A percentile compares a stretch with the other conserved stretches of the same genome.
phyloP scores from a whole-genome alignment of 2,113 vertebrate genomes.

The Silurus meridionalis region DNA sequence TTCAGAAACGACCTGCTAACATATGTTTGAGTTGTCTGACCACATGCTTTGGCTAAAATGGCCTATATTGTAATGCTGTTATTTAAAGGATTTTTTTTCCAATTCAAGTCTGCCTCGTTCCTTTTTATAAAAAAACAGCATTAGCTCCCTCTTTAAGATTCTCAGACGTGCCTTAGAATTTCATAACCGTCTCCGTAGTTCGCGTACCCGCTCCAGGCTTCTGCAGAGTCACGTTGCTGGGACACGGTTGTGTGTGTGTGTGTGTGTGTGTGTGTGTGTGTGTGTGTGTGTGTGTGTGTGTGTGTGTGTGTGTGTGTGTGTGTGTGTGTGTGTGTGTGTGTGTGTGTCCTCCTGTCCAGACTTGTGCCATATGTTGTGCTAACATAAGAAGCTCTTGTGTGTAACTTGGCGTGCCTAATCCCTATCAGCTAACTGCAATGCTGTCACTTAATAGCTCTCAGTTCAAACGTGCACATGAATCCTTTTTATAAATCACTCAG shows the following conservation, averaged over 20 bases:
- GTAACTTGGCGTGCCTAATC: slow-evolving; percentile 42
- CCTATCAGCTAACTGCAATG: slow-evolving; percentile 5
- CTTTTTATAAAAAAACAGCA: background rate
- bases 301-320: slow-evolving; percentile 58
- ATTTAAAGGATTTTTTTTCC: no score
- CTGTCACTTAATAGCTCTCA: background rate
- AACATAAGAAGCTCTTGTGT: slow-evolving; percentile 36
- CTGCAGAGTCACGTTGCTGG: background rate
- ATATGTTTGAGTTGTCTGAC: background rate
- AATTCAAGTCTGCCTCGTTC: background rate
- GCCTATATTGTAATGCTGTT: background rate
- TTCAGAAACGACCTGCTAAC: slow-evolving; percentile 7
- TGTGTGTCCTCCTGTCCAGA: slow-evolving; percentile 65
- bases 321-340: slow-evolving; percentile 51
- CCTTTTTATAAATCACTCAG: background rate
- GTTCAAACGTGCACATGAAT: background rate
- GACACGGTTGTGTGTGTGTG: slow-evolving; percentile 20
- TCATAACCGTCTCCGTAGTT: slow-evolving; percentile 21
- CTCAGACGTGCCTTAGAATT: slow-evolving; percentile 18
- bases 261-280: slow-evolving; percentile 58
- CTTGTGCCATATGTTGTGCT: slow-evolving; percentile 61
- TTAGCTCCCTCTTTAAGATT: background rate
- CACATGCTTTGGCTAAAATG: background rate
- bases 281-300: slow-evolving; percentile 58
- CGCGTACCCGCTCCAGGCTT: background rate